Percentiles rank a stretch among this genome's conserved stretches.
Conservation (phyloP, 64 coral and sea anemone genomes). For the Montipora capricornis region DNA sequence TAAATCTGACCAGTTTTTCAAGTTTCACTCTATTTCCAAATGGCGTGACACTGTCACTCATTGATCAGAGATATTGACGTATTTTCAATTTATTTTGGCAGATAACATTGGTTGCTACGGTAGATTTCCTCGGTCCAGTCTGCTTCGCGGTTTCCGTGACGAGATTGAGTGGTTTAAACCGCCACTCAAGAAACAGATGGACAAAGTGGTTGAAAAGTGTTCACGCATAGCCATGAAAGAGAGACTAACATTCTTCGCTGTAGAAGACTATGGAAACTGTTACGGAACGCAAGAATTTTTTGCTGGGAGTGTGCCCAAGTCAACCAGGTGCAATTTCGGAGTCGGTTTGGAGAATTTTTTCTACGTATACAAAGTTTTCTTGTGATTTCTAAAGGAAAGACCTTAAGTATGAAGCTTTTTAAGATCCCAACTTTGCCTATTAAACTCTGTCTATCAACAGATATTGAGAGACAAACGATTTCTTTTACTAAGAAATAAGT, state of each 20-base stretch:
- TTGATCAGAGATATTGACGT: background rate
- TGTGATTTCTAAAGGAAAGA: background rate
- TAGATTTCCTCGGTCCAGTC: background rate
- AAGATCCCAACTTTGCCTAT: no score
- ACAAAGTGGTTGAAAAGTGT: conserved; percentile 9
- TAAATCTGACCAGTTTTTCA: no score
- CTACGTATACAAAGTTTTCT: background rate
- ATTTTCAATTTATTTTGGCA: background rate
- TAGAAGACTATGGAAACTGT: conserved; percentile 39
- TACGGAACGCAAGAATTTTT: background rate
- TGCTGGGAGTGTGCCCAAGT: background rate
- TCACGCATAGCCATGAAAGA: background rate
- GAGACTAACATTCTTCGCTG: background rate
- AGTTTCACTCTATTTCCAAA: no score
- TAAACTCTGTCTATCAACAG: no score
- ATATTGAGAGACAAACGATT: no score
- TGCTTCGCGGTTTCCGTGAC: background rate
- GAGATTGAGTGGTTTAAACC: background rate
- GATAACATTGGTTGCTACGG: conserved; percentile 3
- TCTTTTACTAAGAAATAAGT: no score
- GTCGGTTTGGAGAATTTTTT: conserved; percentile 1
- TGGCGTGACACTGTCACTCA: no score
- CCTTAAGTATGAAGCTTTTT: no score
- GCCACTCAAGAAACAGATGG: background rate
- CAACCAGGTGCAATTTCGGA: background rate